Base-by-base conservation (phyloP, 2,113 vertebrate species). In the Heptranchias perlo region DNA sequence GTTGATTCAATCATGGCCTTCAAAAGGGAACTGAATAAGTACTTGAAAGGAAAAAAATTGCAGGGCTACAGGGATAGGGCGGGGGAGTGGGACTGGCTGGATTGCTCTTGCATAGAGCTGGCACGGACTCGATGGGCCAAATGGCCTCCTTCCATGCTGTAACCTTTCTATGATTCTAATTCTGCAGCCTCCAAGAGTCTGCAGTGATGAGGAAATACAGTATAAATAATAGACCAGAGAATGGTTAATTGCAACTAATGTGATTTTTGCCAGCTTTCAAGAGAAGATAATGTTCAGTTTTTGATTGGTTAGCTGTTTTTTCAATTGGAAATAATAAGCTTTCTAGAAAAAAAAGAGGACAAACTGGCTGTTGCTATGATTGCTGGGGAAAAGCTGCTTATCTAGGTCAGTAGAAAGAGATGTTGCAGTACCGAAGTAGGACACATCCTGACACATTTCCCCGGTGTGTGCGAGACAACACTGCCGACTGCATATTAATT, bases 311-410 rank as follows among this genome's bases (percentile, higher is more conserved):
- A 21, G 78, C 21, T 78, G 35, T 13, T 14, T 47, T 39, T 93
- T 93, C 18, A 62, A 23, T 93, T 62, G 58, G 61, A 93, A 93
- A 39, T 93, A 93, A 93, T 93, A 93, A 93, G 58, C 89, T 93
- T 93, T 23, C 61, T 18, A n/a, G 89, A 39, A 64, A 61, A 93
- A 39, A n/a, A 93, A 93, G 16, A 93, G 89, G 58, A 18, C 89
- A 62, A 61, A 64, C 58, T 92, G 78, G 89, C 89, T 62, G 35
- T 92, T 54, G 94, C 47, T 95, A 1, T 69, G 28, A 69, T 95
- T 95, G 25, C 94, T 95, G 65, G 47, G 93, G 47, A 47, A 49
- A 67, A 52, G 39, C 94, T 95, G 65, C 94, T 69, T 73, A 95
- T 39, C 64, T 95, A 73, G 94, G 94, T 95, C 94, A 95, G 4